Evolutionary conservation across 2,113 vertebrate genomes (phyloP), one percentile per base, ranked within the genome.

Genomic region (Oxyura jamaicensis): DNA sequence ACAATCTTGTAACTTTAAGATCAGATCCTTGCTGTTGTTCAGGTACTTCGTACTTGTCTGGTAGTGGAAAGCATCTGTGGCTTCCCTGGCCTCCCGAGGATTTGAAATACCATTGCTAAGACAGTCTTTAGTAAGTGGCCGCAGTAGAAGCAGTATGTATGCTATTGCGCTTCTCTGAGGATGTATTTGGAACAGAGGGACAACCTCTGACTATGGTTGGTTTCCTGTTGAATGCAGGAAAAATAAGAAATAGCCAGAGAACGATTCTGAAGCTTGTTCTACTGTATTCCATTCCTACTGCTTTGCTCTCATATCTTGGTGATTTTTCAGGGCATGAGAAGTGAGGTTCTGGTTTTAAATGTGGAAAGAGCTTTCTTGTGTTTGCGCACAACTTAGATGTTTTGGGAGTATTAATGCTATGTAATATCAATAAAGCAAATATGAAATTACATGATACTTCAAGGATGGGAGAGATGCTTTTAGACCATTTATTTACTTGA

Each of bases 241-340:
- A 84, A 78, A 58, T 2, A 7, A 36, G 35, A 78, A 68, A 1
- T 44, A 36, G 13, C 58, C 26, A n/a, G 66, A 41, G 66, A 69
- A 48, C 18, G 20, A 39, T 60, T 74, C 42, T 76, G 58, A 44
- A 81, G 41, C 41, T 72, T 63, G 7, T 50, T 73, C 36, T 83
- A 1, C 52, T 39, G 12, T 28, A 73, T 0, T 0, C 29, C 46
- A 73, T 0, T 0, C 29, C 46, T 48, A 22, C 46, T 48, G 46
- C 22, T 48, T 48, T 48, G 68, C 20, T 31, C 48, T 74, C 60
- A 21, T 5, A 55, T 68, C 72, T 65, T 33, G 9, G 35, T 44
- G 88, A 63, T 90, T 92, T 85, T 85, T 90, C 58, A 92, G 41
- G 20, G 13, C 22, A 44, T 25, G 13, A 73, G 56, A 91, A 90